Percentiles rank a stretch among this genome's conserved stretches.
phyloP scores from a whole-genome alignment of 2,888 invertebrate species.

The Ochropacha duplaris region DNA sequence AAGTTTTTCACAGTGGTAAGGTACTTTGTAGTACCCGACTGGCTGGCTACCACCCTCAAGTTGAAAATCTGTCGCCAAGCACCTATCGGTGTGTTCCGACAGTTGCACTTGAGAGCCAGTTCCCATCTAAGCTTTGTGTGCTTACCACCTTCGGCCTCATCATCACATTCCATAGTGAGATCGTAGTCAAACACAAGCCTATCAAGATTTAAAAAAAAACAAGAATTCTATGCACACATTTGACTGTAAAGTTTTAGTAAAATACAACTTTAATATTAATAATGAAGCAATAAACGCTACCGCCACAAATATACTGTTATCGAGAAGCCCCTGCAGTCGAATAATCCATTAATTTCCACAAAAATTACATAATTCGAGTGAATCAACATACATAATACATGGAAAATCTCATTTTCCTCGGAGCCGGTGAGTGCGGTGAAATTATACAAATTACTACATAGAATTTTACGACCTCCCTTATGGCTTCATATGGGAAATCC shows the following conservation, averaged over 20 bases:
- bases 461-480: conserved; percentile 52
- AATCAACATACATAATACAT: conserved; percentile 15
- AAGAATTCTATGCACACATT: neutral
- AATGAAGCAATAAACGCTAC: neutral
- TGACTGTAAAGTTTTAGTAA: too few species aligned
- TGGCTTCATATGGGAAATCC: conserved; percentile 48
- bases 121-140: too few species aligned
- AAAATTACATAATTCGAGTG: conserved; percentile 10
- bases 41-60: too few species aligned
- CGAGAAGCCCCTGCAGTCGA: neutral
- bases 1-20: too few species aligned
- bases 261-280: neutral
- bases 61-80: too few species aligned
- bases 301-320: neutral
- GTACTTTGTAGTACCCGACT: too few species aligned
- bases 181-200: too few species aligned
- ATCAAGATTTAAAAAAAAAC: too few species aligned
- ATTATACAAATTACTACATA: conserved; percentile 62
- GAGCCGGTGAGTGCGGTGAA: conserved; percentile 19
- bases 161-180: too few species aligned
- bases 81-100: too few species aligned
- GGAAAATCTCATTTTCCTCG: conserved; percentile 12
- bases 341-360: conserved; percentile 9
- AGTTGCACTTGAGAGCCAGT: too few species aligned
- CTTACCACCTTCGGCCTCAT: too few species aligned